Evolutionary conservation across 2,797 vertebrate genomes (phyloP), one percentile per base, ranked within the genome.

Genomic region (Myripristis murdjan): DNA sequence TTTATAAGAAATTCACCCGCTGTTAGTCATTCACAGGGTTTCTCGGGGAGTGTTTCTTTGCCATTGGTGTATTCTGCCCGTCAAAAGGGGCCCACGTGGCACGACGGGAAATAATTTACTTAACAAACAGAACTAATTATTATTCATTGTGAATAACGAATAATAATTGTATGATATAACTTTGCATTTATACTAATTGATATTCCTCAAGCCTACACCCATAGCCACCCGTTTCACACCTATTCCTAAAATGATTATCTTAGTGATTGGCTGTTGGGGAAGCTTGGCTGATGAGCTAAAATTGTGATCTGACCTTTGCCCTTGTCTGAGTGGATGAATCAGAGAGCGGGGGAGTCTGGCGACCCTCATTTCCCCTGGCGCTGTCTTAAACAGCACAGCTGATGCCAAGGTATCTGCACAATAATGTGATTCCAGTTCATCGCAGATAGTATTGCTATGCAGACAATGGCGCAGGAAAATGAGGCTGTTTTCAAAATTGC

Each of bases 401-500:
- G 90, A 91, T 84, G 84, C 83, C 77, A 81, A 77, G 75, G 84
- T 79, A 82, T 88, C 76, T 59, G 84, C 81, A 62, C 60, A 54
- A 79, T 91, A 92, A 92, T 89, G 87, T 35, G 67, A 90, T 88
- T 88, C 78, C 62, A 67, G 76, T 62, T 86, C 82, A 73, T 90
- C 58, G 54, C 78, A 26, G 74, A 73, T 61, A 3, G 79, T 56
- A 87, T 86, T 86, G 86, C 87, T 84, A 81, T 76, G 79, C 86
- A 88, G 82, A 93, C 88, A 83, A 89, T 78, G 64, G 87, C 2
- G n/a, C 54, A 23, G 67, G 66, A 55, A 91, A 88, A 92, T 87
- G 85, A 89, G 89, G 75, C 15, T 26, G 53, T 85, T 88, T 87
- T 86, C 68, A 86, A 82, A 93, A 91, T 91, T 89, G 88, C 79